Base-by-base conservation (phyloP, 2,888 invertebrate species). In the Lithophane semibrunnea region DNA sequence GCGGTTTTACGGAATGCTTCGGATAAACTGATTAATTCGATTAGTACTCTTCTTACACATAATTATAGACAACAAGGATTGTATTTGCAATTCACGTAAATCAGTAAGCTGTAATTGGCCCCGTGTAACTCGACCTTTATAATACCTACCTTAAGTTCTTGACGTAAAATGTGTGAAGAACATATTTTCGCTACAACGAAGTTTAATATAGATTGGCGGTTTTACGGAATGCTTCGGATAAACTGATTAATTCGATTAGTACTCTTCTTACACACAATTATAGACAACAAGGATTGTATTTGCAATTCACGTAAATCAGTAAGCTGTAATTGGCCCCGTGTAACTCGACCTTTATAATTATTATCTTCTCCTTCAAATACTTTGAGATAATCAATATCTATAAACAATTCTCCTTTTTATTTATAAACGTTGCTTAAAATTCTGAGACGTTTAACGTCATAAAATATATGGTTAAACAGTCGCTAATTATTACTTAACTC, bases 241-340 rank as follows among this genome's bases (percentile, higher is more conserved):
- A 58, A 24, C 24, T 58, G 24, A 58, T 24, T 24, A 24, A 24
- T 58, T 58, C 12, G n/a, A 58, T 65, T 24, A 2, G 3, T 24
- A n/a, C 65, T 66, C 18, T 24, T 66, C 18, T 47, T 66, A 47
- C 47, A 66, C n/a, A 44, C 29, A 64, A 47, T 73, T 49, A 49
- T 21, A 29, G 21, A 24, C 12, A 10, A 24, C 24, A 37, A 73
- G 42, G 18, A 64, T 64, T 56, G 4, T 64, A 24, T 73, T 73
- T 73, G 10, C 21, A 37, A 47, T 64, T 64, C 24, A 8, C 12
- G 13, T 24, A 1, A 58, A 54, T 54, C 29, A 7, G 18, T 44
- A 29, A 56, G 24, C 5, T 16, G n/a, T 44, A 29, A 63, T 72
- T 52, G 42, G 54, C 18, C 18, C 3, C 73, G 63, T 56, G 58